phyloP scores from a whole-genome alignment of 1,140 invertebrate genomes.

The Brachionus plicatilis region DNA sequence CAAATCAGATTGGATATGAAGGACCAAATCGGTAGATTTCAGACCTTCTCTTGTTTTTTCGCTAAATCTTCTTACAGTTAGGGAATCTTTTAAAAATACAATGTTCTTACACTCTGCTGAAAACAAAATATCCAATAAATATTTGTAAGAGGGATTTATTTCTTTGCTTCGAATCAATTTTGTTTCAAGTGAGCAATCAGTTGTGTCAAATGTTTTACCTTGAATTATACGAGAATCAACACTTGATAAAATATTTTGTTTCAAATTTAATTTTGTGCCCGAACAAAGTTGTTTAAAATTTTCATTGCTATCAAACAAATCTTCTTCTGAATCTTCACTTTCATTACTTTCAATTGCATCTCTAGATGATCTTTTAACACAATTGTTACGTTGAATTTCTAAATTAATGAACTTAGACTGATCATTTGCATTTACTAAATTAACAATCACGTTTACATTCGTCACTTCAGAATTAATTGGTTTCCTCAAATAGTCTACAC shows the following conservation, averaged over 20 bases:
- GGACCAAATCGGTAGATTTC: background rate
- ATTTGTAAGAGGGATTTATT: background rate
- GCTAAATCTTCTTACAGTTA: background rate
- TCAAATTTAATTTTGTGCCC: background rate
- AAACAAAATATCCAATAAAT: background rate
- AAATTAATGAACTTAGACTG: background rate
- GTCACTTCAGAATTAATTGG: background rate
- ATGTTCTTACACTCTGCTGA: background rate
- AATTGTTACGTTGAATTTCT: background rate
- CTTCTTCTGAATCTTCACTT: background rate
- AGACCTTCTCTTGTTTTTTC: background rate
- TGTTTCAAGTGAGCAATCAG: background rate
- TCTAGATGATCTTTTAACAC: background rate
- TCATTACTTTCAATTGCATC: background rate
- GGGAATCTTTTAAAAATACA: background rate
- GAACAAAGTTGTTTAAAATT: background rate
- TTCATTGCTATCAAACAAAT: background rate
- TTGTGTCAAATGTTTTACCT: background rate
- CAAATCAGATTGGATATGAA: background rate
- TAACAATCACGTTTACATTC: background rate
- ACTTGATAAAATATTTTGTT: background rate
- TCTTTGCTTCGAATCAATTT: background rate
- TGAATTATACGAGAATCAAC: background rate
- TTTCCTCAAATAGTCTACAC: constrained; percentile 10
- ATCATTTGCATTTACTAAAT: background rate